Base-by-base conservation (phyloP, 2,888 invertebrate genomes). In the Synanthedon andrenaeformis region DNA sequence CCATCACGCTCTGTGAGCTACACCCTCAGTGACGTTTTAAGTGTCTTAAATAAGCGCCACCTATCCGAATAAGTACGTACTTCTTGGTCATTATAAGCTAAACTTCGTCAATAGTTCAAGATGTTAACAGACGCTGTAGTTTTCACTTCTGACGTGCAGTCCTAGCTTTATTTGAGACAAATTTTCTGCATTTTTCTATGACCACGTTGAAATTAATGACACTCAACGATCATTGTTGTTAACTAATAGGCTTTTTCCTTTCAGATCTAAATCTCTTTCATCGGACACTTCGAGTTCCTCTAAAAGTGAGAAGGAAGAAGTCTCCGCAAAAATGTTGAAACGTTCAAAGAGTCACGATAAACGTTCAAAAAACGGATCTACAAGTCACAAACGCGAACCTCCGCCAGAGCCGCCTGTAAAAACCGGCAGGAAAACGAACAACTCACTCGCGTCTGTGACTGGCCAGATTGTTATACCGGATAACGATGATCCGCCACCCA, bases 371-470 rank as follows among this genome's bases (percentile, higher is more conserved):
- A 80, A 76, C 63, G 76, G 78, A 1, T 70, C 82, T 2, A 61
- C 74, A 35, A 71, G 75, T 5, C 72, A 79, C 51, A 87, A 84
- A 66, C 79, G 78, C 50, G 84, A 82, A 62, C 83, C 79, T 3
- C 81, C 79, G 11, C 82, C 84, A 63, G 79, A 78, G 23, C 75
- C 72, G 1, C 79, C 79, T 0, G 67, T 82, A 14, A 83, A 82
- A 61, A 84, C 89, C 3, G 95, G 95, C 53, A 88, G 95, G 56
- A 95, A 95, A 79, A 96, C 95, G 10, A 96, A 96, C 71, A 95
- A 95, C 78, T 95, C 95, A 1, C 84, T 96, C 51, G 93, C 95
- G 1, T 94, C 94, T 11, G 92, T 94, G 52, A 94, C 94, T 3
- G 95, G 95, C 35, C 94, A 94, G 73, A 94, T 95, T 59, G 89